Conservation (phyloP, 2,113 vertebrate species). For the Malurus melanocephalus region DNA sequence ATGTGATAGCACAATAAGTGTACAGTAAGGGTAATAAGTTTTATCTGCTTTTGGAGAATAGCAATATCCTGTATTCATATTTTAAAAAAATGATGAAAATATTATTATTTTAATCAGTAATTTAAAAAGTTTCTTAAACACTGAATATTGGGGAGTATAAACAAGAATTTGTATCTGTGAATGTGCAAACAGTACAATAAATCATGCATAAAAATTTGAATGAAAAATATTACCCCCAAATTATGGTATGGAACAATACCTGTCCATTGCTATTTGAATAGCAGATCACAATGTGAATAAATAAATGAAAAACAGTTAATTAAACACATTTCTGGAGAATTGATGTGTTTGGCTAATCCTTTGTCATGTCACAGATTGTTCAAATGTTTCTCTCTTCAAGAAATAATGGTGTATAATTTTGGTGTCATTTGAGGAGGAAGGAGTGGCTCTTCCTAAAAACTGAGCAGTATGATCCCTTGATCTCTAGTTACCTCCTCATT, state of each 20-base stretch:
- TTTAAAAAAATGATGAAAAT: neutral
- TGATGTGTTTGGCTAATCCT: slow-evolving; percentile 1
- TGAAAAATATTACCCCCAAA: neutral
- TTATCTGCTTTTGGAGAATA: neutral
- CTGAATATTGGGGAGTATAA: neutral
- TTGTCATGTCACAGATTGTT: slow-evolving; percentile 14
- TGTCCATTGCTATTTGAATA: neutral
- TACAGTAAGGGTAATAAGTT: neutral
- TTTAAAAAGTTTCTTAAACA: neutral
- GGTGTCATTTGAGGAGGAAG: slow-evolving; percentile 43
- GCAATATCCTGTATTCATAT: neutral
- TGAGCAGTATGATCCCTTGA: slow-evolving; percentile 46
- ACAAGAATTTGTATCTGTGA: neutral
- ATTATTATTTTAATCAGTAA: neutral
- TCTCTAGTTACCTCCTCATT: slow-evolving; percentile 63
- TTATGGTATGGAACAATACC: neutral
- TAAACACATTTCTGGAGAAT: neutral
- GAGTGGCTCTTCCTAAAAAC: slow-evolving; percentile 52
- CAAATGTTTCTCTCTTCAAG: slow-evolving; percentile 20
- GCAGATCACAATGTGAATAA: neutral
- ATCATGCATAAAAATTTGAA: neutral
- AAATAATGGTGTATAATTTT: slow-evolving; percentile 42
- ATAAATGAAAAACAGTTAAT: slow-evolving; percentile 12
- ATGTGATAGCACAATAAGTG: neutral
- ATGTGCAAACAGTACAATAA: neutral